Conservation (phyloP, 2,113 vertebrate species). For the Indicator maculatus region DNA sequence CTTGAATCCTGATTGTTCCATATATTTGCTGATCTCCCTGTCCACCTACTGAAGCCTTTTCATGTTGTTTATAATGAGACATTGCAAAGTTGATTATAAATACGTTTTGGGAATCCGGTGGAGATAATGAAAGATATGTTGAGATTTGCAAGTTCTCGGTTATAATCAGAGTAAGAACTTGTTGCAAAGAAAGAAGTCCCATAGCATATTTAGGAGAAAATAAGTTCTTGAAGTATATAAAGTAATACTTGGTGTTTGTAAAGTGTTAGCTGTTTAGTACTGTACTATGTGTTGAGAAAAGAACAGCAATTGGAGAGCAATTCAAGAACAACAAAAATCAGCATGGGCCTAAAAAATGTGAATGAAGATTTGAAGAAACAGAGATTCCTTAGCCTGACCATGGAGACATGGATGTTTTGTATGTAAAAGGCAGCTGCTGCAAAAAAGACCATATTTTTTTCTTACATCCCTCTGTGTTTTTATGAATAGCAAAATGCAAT, state of each 20-base stretch:
- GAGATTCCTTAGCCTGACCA: neutral
- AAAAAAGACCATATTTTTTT: neutral
- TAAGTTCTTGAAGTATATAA: neutral
- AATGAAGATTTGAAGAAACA: neutral
- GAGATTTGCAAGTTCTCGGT: neutral
- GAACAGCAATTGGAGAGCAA: neutral
- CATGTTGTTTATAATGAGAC: neutral
- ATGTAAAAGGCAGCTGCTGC: neutral
- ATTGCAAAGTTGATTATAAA: neutral
- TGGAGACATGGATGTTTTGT: fast-evolving
- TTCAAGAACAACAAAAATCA: neutral
- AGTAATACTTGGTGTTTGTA: neutral
- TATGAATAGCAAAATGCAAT: neutral
- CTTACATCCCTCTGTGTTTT: neutral
- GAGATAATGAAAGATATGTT: neutral
- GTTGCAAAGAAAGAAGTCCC: neutral
- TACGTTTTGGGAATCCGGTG: neutral
- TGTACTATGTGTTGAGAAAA: neutral
- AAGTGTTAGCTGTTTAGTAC: neutral
- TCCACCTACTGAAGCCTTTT: neutral
- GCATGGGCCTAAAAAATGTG: neutral
- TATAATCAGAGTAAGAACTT: neutral
- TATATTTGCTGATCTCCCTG: neutral
- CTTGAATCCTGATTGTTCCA: neutral
- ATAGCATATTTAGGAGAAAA: neutral